These are phyloP conservation scores for Drosophila macrospina DNA, from an alignment of 2,888 invertebrate species.

Conservation along the genomic window DNA sequence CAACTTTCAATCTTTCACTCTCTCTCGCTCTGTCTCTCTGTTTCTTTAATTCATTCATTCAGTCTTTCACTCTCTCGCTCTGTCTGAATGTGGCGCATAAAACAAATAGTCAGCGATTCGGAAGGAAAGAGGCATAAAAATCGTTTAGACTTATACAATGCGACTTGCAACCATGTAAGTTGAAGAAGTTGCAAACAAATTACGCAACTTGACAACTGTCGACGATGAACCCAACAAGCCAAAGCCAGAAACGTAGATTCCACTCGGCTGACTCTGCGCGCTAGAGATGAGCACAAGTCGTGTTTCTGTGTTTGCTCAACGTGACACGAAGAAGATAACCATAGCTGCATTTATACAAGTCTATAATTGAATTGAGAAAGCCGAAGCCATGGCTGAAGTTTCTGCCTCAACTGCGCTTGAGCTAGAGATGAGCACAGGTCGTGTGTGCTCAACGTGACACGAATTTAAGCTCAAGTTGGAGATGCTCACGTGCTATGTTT, in stretches of 20 bases:
- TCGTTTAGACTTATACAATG: slow-evolving; percentile 51
- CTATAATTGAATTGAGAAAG: too few species aligned
- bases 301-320: not conserved
- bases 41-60: not conserved
- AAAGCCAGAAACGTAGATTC: slow-evolving; percentile 27
- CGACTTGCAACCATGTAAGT: slow-evolving; percentile 21
- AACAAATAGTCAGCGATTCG: slow-evolving; percentile 52
- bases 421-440: too few species aligned
- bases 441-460: too few species aligned
- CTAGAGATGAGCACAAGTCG: not conserved
- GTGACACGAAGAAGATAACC: slow-evolving; percentile 8
- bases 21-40: not conserved
- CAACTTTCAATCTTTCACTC: slow-evolving; percentile 5
- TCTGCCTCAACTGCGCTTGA: too few species aligned
- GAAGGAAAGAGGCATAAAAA: slow-evolving; percentile 47
- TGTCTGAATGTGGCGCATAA: slow-evolving; percentile 12
- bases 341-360: too few species aligned
- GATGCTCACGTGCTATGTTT: not conserved
- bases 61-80: not conserved
- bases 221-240: slow-evolving; percentile 12
- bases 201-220: slow-evolving; percentile 70
- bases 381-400: too few species aligned
- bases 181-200: slow-evolving; percentile 75
- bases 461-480: too few species aligned
- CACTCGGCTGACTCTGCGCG: slow-evolving; percentile 31